phyloP scores from a whole-genome alignment of 2,888 invertebrate genomes.

The Deilephila porcellus region DNA sequence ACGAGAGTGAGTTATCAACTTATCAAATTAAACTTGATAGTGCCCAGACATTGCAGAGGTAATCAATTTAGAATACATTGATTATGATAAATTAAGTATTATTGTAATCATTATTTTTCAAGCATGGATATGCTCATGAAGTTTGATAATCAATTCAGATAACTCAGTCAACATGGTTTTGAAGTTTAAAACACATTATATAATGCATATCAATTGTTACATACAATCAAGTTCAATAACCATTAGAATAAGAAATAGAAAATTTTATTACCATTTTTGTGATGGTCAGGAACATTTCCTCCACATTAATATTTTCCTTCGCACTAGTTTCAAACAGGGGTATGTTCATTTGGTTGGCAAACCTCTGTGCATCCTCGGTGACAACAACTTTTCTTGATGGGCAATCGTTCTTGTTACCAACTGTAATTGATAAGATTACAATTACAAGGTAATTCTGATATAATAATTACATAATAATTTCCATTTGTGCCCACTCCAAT shows the following conservation, averaged over 20 bases:
- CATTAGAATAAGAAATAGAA: background rate
- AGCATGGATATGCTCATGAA: too few relatives aligned
- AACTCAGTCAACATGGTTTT: too few relatives aligned
- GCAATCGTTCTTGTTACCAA: slow-evolving; percentile 98
- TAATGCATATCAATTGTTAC: too few relatives aligned
- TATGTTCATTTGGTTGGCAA: slow-evolving; percentile 99
- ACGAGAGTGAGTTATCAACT: too few relatives aligned
- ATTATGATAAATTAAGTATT: too few relatives aligned
- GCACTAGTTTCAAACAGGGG: slow-evolving; percentile 99
- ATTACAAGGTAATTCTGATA: slow-evolving; percentile 5
- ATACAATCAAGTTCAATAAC: background rate
- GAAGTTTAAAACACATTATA: too few relatives aligned
- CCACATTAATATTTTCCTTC: slow-evolving; percentile 99
- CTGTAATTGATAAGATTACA: slow-evolving; percentile 77
- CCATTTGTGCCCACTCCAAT: background rate
- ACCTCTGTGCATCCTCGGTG: slow-evolving; percentile 98
- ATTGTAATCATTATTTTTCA: too few relatives aligned
- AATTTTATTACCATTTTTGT: slow-evolving; percentile 83
- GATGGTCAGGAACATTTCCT: slow-evolving; percentile 95
- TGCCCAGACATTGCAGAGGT: too few relatives aligned
- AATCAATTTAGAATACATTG: too few relatives aligned
- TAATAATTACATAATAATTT: slow-evolving; percentile 8
- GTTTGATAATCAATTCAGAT: too few relatives aligned
- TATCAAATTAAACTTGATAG: too few relatives aligned
- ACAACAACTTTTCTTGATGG: slow-evolving; percentile 97